A percentile compares a stretch with the other conserved stretches of the same genome.
Evolutionary conservation across 53 echinoderm and acorn worm genomes (phyloP).

Genomic region (Holothuria leucospilota): DNA sequence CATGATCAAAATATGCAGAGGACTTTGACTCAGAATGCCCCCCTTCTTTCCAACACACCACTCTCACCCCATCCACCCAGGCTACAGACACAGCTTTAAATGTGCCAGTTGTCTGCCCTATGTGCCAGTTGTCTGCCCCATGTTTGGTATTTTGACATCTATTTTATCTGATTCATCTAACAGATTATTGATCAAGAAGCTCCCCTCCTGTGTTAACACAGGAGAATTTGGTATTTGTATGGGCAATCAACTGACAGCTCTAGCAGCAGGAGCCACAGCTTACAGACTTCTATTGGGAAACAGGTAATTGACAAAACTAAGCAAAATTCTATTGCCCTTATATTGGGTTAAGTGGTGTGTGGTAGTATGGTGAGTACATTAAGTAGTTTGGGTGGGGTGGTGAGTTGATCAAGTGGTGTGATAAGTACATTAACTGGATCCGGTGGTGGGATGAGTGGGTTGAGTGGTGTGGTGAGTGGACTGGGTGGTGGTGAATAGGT

Average conservation of each 20-base stretch:
- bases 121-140: too few relatives aligned
- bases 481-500: too few relatives aligned
- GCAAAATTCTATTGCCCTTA: too few relatives aligned
- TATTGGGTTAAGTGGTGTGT: too few relatives aligned
- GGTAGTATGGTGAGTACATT: too few relatives aligned
- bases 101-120: neutral
- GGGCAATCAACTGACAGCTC: constrained; percentile 90
- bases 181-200: constrained; percentile 81
- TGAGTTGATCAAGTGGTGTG: too few relatives aligned
- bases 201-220: constrained; percentile 89
- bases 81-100: too few relatives aligned
- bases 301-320: constrained; percentile 55
- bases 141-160: neutral
- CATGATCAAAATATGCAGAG: too few relatives aligned
- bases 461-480: neutral
- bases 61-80: too few relatives aligned
- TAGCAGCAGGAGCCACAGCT: constrained; percentile 92
- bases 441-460: neutral
- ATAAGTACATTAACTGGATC: neutral
- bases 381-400: too few relatives aligned
- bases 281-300: constrained; percentile 93
- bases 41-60: too few relatives aligned
- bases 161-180: neutral
- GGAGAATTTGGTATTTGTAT: constrained; percentile 99
- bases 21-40: too few relatives aligned